Conservation (phyloP, 2,797 vertebrate genomes). For the Rachycentron canadum region DNA sequence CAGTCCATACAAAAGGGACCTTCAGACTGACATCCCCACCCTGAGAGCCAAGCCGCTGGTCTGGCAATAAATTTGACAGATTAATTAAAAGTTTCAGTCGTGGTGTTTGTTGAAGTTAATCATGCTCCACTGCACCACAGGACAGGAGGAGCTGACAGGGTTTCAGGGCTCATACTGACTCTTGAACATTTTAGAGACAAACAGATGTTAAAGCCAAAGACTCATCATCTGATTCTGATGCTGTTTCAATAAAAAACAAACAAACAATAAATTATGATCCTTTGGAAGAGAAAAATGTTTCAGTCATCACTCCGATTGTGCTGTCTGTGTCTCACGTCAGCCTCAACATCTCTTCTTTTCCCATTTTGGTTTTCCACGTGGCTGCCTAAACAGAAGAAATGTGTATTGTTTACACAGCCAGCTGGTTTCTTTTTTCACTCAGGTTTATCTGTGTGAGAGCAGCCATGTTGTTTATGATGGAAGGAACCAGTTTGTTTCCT, state of each 20-base stretch:
- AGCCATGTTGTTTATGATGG: slow-evolving; percentile 55
- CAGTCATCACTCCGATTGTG: background rate
- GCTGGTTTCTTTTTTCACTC: background rate
- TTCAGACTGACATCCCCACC: too few relatives aligned
- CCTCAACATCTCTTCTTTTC: slow-evolving; percentile 16
- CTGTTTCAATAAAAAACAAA: background rate
- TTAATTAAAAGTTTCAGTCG: background rate
- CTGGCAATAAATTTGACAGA: background rate
- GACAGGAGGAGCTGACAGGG: too few relatives aligned
- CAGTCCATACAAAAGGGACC: background rate
- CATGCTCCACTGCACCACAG: too few relatives aligned
- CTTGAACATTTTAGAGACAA: background rate
- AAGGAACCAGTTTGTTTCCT: slow-evolving; percentile 13
- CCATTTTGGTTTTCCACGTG: slow-evolving; percentile 8
- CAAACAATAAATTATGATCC: background rate
- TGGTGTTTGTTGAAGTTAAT: background rate
- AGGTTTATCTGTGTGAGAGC: slow-evolving; percentile 15
- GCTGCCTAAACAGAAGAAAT: slow-evolving; percentile 24
- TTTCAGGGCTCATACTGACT: too few relatives aligned
- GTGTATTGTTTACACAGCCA: slow-evolving; percentile 28
- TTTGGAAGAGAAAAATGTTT: background rate
- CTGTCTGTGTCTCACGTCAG: slow-evolving; percentile 6
- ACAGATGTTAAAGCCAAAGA: background rate
- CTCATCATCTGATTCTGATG: background rate
- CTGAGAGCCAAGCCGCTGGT: background rate